phyloP scores from a whole-genome alignment of 2,113 vertebrate genomes.

The Myrmecobius fasciatus region DNA sequence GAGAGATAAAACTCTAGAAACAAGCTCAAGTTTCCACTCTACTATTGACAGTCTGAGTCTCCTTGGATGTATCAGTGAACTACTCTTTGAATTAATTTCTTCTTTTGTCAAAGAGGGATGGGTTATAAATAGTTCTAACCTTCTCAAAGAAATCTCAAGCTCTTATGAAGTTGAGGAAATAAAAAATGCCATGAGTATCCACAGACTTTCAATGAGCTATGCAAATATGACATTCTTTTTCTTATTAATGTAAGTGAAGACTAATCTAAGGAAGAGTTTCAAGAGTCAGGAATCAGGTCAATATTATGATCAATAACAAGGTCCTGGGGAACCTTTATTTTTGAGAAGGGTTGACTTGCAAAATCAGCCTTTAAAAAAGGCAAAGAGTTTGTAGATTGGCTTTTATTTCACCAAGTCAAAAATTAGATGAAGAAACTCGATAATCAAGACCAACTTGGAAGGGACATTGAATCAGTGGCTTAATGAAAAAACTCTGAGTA shows the following conservation, averaged over 20 bases:
- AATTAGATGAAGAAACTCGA: not conserved
- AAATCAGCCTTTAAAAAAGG: not conserved
- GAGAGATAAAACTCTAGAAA: not conserved
- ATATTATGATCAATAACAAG: not conserved
- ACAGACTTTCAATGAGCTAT: not conserved
- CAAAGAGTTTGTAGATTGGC: not conserved
- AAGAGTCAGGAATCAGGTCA: not conserved
- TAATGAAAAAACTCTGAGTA: not conserved
- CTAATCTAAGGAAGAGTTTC: not conserved
- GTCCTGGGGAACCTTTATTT: not conserved
- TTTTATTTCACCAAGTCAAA: not conserved
- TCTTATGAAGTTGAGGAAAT: not conserved
- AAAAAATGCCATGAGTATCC: not conserved
- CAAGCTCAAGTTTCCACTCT: not conserved
- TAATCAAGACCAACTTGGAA: not conserved
- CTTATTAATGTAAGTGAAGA: not conserved
- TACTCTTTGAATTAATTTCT: not conserved
- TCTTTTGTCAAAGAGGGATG: not conserved
- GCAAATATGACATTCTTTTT: not conserved
- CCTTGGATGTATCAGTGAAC: not conserved
- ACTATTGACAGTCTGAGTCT: not conserved
- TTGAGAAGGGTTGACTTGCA: not conserved
- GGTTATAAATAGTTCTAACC: not conserved
- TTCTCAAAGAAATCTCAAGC: not conserved
- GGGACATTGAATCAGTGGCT: not conserved